Conservation (phyloP, 2,113 vertebrate genomes). For the Meleagris gallopavo region DNA sequence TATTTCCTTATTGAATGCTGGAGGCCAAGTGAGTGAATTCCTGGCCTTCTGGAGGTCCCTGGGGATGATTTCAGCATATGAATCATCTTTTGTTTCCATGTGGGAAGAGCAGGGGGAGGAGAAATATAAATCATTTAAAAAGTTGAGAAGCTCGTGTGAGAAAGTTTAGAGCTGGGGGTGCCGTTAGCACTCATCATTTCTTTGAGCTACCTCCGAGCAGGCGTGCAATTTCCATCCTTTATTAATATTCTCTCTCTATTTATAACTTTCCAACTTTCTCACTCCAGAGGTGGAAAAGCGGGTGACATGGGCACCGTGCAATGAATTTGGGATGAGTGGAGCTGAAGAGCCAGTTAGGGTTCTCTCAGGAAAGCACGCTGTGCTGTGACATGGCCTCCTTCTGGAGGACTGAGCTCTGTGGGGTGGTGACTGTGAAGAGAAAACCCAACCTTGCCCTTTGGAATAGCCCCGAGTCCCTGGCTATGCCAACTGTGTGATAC, state of each 20-base stretch:
- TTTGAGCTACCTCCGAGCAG: not conserved
- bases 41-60: not conserved
- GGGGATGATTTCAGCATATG: conserved; percentile 26
- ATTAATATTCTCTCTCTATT: not conserved
- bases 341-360: rapidly evolving
- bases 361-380: not conserved
- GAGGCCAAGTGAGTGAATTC: not conserved
- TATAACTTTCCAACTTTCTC: not conserved
- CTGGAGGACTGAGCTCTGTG: not conserved
- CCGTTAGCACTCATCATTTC: not conserved
- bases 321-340: rapidly evolving
- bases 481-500: rapidly evolving
- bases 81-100: conserved; percentile 49
- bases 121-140: not conserved
- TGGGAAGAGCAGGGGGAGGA: conserved; percentile 38
- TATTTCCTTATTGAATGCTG: not conserved
- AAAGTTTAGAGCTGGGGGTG: not conserved
- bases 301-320: not conserved
- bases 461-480: not conserved
- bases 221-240: not conserved
- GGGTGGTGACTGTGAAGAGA: not conserved
- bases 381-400: not conserved
- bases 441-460: not conserved
- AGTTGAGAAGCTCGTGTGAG: not conserved
- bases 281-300: not conserved